phyloP scores from a whole-genome alignment of 2,113 vertebrate species.

The Poecile atricapillus region DNA sequence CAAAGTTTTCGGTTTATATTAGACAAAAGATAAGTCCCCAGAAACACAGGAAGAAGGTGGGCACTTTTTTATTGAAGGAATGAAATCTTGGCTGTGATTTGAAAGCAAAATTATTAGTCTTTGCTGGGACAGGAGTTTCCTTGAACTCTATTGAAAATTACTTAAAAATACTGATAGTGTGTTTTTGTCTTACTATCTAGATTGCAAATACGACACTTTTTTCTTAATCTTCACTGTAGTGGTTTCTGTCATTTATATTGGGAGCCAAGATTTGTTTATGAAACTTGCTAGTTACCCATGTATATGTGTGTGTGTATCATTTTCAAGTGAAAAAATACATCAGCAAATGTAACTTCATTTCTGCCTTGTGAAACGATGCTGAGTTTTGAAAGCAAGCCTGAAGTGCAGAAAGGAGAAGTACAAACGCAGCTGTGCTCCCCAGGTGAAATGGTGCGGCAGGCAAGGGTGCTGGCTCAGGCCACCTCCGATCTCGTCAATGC shows the following conservation, averaged over 20 bases:
- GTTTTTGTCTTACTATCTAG: neutral
- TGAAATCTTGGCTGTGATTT: neutral
- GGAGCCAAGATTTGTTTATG: neutral
- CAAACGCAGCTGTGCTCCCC: neutral
- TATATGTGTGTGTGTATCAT: neutral
- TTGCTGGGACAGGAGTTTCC: neutral
- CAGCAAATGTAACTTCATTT: neutral
- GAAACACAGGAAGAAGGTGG: neutral
- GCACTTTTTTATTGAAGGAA: neutral
- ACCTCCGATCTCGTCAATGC: conserved; percentile 96
- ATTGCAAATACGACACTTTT: neutral
- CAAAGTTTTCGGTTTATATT: neutral
- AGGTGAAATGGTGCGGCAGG: conserved; percentile 99
- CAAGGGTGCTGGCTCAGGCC: conserved; percentile 94
- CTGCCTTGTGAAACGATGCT: neutral
- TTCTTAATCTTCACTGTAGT: neutral
- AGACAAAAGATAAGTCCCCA: neutral
- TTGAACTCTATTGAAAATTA: neutral
- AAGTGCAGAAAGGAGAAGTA: neutral
- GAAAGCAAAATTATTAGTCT: neutral
- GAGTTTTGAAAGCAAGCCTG: neutral
- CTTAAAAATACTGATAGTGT: neutral
- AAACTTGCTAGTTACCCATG: neutral
- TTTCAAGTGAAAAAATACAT: neutral
- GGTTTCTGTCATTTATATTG: neutral